These are phyloP conservation scores for Troides aeacus DNA, from an alignment of 2,888 invertebrate species.

Conservation along the genomic window DNA sequence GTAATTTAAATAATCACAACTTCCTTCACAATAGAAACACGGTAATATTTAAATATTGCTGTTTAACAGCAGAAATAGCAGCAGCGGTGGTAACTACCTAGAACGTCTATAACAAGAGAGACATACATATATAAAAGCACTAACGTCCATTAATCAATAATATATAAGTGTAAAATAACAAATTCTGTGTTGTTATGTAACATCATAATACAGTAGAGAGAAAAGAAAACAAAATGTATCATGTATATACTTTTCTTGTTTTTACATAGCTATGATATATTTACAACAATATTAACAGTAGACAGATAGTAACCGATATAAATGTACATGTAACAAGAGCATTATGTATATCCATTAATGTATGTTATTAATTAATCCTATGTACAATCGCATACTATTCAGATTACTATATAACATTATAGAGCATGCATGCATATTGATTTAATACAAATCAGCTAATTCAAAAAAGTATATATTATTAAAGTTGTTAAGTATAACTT, in stretches of 20 bases:
- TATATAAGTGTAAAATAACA: too few relatives aligned
- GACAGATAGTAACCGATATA: constrained; percentile 46
- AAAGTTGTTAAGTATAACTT: background rate
- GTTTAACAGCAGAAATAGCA: too few relatives aligned
- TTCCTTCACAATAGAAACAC: too few relatives aligned
- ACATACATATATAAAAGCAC: too few relatives aligned
- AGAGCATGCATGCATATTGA: background rate
- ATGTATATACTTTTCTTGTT: constrained; percentile 48
- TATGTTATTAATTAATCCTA: constrained; percentile 28
- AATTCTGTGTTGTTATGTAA: background rate
- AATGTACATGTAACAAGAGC: constrained; percentile 41
- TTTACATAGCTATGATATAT: constrained; percentile 58
- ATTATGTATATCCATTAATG: constrained; percentile 30
- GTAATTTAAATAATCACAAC: too few relatives aligned
- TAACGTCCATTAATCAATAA: too few relatives aligned
- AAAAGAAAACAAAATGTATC: constrained; percentile 16
- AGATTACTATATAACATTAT: background rate
- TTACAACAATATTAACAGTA: constrained; percentile 72
- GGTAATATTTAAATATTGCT: too few relatives aligned
- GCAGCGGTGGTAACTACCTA: too few relatives aligned
- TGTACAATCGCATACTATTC: constrained; percentile 28
- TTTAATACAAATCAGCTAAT: background rate
- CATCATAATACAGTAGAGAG: background rate
- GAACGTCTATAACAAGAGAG: too few relatives aligned
- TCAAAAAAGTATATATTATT: background rate